These are phyloP conservation scores for Danio albolineatus DNA, from an alignment of 2,797 vertebrate species.

Conservation along the genomic window DNA sequence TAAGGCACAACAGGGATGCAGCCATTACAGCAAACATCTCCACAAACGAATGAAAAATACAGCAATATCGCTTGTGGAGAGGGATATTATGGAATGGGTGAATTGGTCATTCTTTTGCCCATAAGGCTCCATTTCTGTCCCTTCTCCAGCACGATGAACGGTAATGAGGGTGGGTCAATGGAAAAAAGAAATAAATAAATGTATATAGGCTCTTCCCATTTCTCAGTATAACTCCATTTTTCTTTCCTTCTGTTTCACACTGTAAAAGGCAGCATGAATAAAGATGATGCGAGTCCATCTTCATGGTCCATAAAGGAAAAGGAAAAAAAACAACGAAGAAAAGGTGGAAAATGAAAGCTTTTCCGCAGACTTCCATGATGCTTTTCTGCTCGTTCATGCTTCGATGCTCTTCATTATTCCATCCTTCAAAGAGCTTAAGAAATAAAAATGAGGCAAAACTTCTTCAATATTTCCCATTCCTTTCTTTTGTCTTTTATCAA, in stretches of 20 bases:
- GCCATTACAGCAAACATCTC: conserved; percentile 31
- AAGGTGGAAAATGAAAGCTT: conserved; percentile 34
- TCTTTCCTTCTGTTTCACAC: conserved; percentile 45
- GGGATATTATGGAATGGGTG: conserved; percentile 72
- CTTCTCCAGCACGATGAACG: conserved; percentile 68
- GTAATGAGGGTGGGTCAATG: conserved; percentile 68
- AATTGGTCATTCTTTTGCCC: conserved; percentile 67
- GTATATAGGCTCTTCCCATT: no score
- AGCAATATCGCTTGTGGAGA: conserved; percentile 67
- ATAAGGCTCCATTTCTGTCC: conserved; percentile 68
- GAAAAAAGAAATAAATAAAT: conserved; percentile 28
- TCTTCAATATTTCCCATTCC: background rate
- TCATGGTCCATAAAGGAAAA: conserved; percentile 53
- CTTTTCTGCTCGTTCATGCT: conserved; percentile 67
- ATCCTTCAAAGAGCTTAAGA: conserved; percentile 22
- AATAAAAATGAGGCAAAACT: conserved; percentile 32
- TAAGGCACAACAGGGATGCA: background rate
- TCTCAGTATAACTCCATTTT: background rate
- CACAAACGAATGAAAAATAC: conserved; percentile 65
- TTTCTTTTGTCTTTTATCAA: conserved; percentile 1
- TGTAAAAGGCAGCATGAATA: conserved; percentile 65
- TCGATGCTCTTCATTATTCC: conserved; percentile 53
- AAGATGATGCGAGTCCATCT: conserved; percentile 65
- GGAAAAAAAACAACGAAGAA: conserved; percentile 20
- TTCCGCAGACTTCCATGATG: conserved; percentile 45